Base-by-base conservation (phyloP, 2,888 invertebrate species). In the Nasonia oneida region DNA sequence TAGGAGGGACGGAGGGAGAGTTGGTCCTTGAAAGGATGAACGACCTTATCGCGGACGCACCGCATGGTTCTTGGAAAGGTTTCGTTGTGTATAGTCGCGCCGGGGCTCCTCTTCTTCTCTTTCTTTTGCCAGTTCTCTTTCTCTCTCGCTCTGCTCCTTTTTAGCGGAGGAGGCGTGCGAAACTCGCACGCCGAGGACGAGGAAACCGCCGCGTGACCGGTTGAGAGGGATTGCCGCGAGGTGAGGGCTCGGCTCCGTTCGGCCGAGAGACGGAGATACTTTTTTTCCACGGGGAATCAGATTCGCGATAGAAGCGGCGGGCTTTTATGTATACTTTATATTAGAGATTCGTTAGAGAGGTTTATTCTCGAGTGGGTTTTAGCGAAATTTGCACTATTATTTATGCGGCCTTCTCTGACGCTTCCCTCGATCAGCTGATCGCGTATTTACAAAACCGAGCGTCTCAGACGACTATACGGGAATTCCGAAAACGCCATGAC, bases 21-120 rank as follows among this genome's bases (percentile, higher is more conserved):
- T 70, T 47, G 61, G 85, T 85, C 85, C 85, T 85, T 85, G 85
- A 85, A 82, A 85, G 82, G 85, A 85, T 85, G 85, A 85, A 85
- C 61, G 85, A 85, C 85, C 85, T 79, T 75, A 85, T 53, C 71
- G 42, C 67, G 79, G 64, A 64, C 29, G 39, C 47, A 23, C 50
- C 50, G 76, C 67, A 53, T 61, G 64, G 42, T 85, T 85, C 85
- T 82, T 29, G 42, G 85, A 85, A 85, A 77, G 77, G 81, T 81
- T 85, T 76, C 84, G 79, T 79, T 18, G 75, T 50, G 67, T 77
- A 53, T 53, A 76, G 67, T 5, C 37, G 37, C 42, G 42, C 18
- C 33, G 33, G 14, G 10, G 8, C 61, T n/a, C 23, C 18, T n/a
- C 61, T 18, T n/a, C 61, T 47, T 67, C 67, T 70, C 33, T 37